A percentile compares a stretch with the other conserved stretches of the same genome.
Conservation (phyloP, 2,888 invertebrate genomes). For the Drosophila paramelanica region DNA sequence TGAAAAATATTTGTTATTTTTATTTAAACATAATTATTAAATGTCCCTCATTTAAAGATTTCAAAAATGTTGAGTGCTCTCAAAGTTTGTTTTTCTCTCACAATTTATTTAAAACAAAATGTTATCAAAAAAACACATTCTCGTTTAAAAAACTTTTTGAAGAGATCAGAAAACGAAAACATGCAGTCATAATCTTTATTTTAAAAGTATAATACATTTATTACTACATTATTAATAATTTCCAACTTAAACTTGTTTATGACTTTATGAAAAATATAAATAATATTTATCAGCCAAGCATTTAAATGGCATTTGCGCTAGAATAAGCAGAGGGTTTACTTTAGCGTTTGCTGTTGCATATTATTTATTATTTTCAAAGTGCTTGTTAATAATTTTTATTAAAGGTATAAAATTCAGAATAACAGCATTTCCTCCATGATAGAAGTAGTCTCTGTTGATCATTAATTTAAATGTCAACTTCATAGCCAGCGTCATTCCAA, state of each 20-base stretch:
- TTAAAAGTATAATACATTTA: too few species aligned
- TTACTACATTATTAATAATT: neutral
- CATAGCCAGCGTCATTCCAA: slow-evolving; percentile 10
- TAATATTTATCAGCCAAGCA: neutral
- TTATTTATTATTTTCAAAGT: neutral
- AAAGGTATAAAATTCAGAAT: slow-evolving; percentile 1
- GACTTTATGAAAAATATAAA: neutral
- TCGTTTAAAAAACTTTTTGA: too few species aligned
- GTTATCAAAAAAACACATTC: too few species aligned
- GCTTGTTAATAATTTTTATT: neutral
- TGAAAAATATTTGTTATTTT: too few species aligned
- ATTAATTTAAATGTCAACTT: slow-evolving; percentile 48
- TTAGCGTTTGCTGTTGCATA: neutral
- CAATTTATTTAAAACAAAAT: too few species aligned
- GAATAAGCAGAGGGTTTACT: neutral
- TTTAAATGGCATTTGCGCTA: neutral
- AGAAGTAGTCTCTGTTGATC: slow-evolving; percentile 2
- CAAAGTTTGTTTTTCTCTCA: too few species aligned
- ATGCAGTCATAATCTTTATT: too few species aligned
- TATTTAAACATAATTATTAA: too few species aligned
- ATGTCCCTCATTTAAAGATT: too few species aligned
- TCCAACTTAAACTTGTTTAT: neutral
- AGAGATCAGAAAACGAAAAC: too few species aligned
- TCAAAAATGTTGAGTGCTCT: too few species aligned
- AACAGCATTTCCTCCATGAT: neutral